These are phyloP conservation scores for Prunella fulvescens DNA, from an alignment of 2,113 vertebrate genomes.

Conservation along the genomic window DNA sequence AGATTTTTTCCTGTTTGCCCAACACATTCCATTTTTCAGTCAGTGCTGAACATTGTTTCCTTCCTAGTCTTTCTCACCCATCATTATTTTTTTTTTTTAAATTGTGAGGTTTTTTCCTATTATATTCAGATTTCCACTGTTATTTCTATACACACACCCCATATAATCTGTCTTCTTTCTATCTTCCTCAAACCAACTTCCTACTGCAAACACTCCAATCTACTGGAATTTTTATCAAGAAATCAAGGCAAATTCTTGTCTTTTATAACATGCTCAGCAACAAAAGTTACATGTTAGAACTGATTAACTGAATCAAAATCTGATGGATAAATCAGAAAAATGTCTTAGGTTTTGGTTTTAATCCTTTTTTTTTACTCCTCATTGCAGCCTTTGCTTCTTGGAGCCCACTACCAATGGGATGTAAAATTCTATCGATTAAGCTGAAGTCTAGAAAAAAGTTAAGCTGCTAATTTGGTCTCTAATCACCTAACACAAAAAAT, in stretches of 20 bases:
- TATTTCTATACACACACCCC: background rate
- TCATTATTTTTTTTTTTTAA: background rate
- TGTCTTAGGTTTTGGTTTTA: fast-evolving
- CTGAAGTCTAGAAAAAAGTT: constrained; percentile 41
- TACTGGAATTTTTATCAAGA: background rate
- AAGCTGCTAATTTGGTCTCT: background rate
- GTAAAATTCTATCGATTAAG: background rate
- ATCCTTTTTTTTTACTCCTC: background rate
- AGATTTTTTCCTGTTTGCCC: background rate
- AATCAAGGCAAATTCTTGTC: background rate
- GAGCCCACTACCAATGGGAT: background rate
- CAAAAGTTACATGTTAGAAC: background rate
- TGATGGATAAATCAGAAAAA: background rate
- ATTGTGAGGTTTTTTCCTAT: background rate
- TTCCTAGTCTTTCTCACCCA: background rate
- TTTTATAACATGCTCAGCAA: background rate
- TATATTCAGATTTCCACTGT: background rate
- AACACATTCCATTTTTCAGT: background rate
- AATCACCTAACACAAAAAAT: constrained; percentile 49
- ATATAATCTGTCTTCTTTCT: background rate
- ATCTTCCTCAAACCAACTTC: background rate
- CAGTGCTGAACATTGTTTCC: background rate
- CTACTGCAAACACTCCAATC: background rate
- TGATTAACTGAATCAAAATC: background rate
- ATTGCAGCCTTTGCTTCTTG: background rate